Conservation (phyloP, 92 coral and sea anemone genomes). For the Palythoa grandis region DNA sequence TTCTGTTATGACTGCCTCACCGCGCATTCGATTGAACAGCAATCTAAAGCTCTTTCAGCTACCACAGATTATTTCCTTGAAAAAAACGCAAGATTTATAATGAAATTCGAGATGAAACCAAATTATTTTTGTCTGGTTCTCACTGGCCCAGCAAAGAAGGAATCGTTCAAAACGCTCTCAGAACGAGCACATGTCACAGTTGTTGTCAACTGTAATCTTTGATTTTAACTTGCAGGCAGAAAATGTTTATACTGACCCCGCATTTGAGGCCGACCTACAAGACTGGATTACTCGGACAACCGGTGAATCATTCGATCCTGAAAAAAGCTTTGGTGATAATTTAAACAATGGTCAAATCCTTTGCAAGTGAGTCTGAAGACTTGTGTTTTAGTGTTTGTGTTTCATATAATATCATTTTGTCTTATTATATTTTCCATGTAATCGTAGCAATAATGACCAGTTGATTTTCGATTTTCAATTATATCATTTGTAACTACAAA, state of each 20-base stretch:
- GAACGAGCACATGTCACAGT: neutral
- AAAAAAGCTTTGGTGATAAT: constrained; percentile 40
- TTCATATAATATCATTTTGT: neutral
- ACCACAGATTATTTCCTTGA: neutral
- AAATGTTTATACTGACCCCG: constrained; percentile 33
- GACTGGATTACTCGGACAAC: constrained; percentile 20
- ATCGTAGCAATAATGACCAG: neutral
- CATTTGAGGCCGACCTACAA: constrained; percentile 30
- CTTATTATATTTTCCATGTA: neutral
- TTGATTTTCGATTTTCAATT: too few species aligned
- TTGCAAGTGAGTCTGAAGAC: constrained; percentile 28
- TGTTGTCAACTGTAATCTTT: neutral
- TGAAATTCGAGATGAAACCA: neutral
- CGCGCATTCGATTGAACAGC: neutral
- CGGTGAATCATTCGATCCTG: constrained; percentile 31
- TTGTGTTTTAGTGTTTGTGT: neutral
- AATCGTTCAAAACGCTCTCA: neutral
- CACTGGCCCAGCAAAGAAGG: neutral
- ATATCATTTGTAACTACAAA: too few species aligned
- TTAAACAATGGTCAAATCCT: constrained; percentile 42
- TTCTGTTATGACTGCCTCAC: neutral
- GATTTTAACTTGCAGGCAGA: constrained; percentile 13
- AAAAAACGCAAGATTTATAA: neutral
- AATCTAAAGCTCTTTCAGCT: neutral
- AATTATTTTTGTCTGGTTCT: neutral